Evolutionary conservation across 2,888 invertebrate species (phyloP), one percentile per base, ranked within the genome.

Genomic region (Lomographa bimaculata): DNA sequence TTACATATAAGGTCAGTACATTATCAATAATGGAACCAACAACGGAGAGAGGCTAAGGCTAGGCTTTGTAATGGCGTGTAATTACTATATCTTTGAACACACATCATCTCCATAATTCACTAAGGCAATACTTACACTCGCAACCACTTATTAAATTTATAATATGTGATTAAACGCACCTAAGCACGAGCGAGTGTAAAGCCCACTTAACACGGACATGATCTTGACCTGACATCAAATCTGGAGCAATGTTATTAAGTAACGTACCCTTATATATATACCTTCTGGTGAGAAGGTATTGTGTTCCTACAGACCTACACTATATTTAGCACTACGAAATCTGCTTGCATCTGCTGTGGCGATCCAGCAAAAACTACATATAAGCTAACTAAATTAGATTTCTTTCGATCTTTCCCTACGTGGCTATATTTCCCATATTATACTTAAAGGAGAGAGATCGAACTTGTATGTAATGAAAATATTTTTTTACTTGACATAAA

Each of bases 101-200:
- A 51, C 54, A 59, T 54, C 49, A 54, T 67, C 57, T 62, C 48
- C 64, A 63, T 68, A 60, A 61, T 58, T 49, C 30, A 30, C 27
- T 47, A 36, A 41, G 43, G 38, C 36, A 35, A 9, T 24, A 16
- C 35, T 14, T 24, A 8, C 34, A 32, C 42, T 38, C 43, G 42
- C 49, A 49, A 55, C 62, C 40, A 30, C 29, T 11, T 50, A 20
- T 36, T 41, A 21, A 21, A 37, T 28, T 23, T 17, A 38, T 26
- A 29, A 41, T 8, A 5, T n/a, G n/a, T n/a, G n/a, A n/a, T 14
- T 14, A 14, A 14, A 14, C 4, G 14, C 14, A 2, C 4, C 3
- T 14, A 14, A 14, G 4, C 14, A 3, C 14, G 14, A 4, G 7
- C 5, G 6, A 16, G 3, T 0, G 5, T 30, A 18, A 7, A 30